phyloP scores from a whole-genome alignment of 2,797 vertebrate species.

The Pachyuromys duprasi region DNA sequence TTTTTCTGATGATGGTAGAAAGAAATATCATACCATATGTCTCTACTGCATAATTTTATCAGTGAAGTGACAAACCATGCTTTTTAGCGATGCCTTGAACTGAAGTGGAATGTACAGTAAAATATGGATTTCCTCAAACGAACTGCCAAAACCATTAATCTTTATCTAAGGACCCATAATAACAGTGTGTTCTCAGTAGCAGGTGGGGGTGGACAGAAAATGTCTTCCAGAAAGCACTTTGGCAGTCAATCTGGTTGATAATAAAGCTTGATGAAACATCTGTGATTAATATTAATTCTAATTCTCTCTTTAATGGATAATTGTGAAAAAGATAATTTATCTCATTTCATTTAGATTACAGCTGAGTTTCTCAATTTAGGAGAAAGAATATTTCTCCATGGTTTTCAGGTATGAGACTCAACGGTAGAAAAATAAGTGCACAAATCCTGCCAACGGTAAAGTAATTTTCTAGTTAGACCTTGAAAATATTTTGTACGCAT shows the following conservation, averaged over 20 bases:
- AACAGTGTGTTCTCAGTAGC: conserved; percentile 87
- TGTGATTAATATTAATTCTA: conserved; percentile 90
- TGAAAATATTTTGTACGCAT: conserved; percentile 28
- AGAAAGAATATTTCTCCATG: conserved; percentile 69
- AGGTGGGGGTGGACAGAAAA: conserved; percentile 80
- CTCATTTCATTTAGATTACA: conserved; percentile 77
- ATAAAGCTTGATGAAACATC: conserved; percentile 88
- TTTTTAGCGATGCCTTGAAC: conserved; percentile 75
- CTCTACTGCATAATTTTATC: conserved; percentile 90
- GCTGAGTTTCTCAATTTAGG: conserved; percentile 75
- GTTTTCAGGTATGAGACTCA: conserved; percentile 65
- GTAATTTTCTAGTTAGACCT: conserved; percentile 38
- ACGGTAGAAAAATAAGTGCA: neutral
- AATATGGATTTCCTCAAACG: conserved; percentile 87
- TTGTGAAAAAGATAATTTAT: conserved; percentile 84
- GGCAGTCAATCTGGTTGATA: conserved; percentile 86
- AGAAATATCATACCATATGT: conserved; percentile 87
- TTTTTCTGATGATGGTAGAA: conserved; percentile 87
- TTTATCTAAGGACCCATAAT: conserved; percentile 91
- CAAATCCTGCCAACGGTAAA: conserved; percentile 1
- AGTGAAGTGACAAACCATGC: conserved; percentile 89
- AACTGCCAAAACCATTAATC: conserved; percentile 92
- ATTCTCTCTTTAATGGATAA: conserved; percentile 87
- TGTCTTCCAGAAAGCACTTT: conserved; percentile 87
- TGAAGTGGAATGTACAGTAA: conserved; percentile 88